Base-by-base conservation (phyloP, 2,797 vertebrate species). In the Tenualosa ilisha region DNA sequence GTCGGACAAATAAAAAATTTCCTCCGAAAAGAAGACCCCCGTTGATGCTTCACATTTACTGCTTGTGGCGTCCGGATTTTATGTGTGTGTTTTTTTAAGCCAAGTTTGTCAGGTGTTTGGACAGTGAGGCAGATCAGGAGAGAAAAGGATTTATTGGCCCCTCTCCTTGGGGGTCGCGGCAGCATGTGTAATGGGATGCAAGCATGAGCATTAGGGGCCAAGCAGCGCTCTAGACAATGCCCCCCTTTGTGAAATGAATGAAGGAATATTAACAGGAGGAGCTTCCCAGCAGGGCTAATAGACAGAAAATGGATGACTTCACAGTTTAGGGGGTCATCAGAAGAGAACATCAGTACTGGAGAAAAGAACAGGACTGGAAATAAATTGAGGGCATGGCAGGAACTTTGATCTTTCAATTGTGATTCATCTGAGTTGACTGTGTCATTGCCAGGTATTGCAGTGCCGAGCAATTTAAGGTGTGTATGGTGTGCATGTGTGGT, bases 101-200 rank as follows among this genome's bases (percentile, higher is more conserved):
- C 84, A 84, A 88, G 86, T 65, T 86, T 85, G 87, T 91, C 91
- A 91, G 91, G 90, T 93, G 94, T 91, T 91, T 86, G 88, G 88
- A 88, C 46, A 86, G 88, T 82, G 81, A 81, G 85, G 85, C 85
- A 75, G 84, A 87, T 89, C 87, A 89, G 81, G 84, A 89, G 82
- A 87, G 88, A 89, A 88, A 72, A 91, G 13, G 87, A 85, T 89
- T 88, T 90, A 89, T 91, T 86, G 61, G 84, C 37, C 61, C 20
- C 3, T 53, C 87, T 89, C 91, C 91, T 92, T 6, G 4, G 88
- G 91, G 92, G 91, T 93, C 92, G 90, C 90, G 89, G 92, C 90
- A 93, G 90, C 91, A 93, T 92, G 92, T 93, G 93, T 93, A 92
- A 92, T 92, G 90, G 92, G 92, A 94, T 94, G 93, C 93, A 94